Percentiles rank a stretch among this genome's conserved stretches.
Evolutionary conservation across 2,888 invertebrate species (phyloP).

Genomic region (Agapostemon virescens): DNA sequence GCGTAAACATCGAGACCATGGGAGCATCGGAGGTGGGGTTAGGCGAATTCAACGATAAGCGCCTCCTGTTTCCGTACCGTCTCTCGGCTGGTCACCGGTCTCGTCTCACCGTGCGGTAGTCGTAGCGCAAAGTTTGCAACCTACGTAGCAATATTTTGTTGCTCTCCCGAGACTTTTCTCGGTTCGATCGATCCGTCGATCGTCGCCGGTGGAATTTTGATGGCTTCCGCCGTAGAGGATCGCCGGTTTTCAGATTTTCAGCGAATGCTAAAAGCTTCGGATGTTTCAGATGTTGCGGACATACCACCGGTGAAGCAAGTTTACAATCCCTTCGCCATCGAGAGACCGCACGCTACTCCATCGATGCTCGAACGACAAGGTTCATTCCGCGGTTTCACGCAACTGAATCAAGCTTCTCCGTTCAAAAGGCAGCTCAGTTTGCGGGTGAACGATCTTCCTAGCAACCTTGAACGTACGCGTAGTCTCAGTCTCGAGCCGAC

Average conservation of each 20-base stretch:
- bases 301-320: constrained; percentile 84
- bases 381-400: constrained; percentile 94
- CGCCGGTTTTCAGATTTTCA: neutral
- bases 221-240: neutral
- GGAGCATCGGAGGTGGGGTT: too few species aligned
- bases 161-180: too few species aligned
- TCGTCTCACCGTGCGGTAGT: too few species aligned
- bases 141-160: too few species aligned
- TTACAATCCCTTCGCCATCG: constrained; percentile 95
- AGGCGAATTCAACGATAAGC: too few species aligned
- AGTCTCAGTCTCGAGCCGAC: constrained; percentile 81
- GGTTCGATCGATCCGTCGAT: too few species aligned
- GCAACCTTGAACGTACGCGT: constrained; percentile 91
- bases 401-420: constrained; percentile 91
- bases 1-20: too few species aligned
- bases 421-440: constrained; percentile 98
- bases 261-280: neutral
- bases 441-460: constrained; percentile 96
- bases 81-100: too few species aligned
- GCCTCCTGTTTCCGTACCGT: too few species aligned
- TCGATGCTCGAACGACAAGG: constrained; percentile 97
- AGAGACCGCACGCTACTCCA: constrained; percentile 96
- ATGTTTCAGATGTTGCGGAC: constrained; percentile 63
- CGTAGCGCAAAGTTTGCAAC: too few species aligned
- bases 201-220: neutral